Evolutionary conservation across 2,113 vertebrate species (phyloP), one percentile per base, ranked within the genome.

Genomic region (Talpa occidentalis): DNA sequence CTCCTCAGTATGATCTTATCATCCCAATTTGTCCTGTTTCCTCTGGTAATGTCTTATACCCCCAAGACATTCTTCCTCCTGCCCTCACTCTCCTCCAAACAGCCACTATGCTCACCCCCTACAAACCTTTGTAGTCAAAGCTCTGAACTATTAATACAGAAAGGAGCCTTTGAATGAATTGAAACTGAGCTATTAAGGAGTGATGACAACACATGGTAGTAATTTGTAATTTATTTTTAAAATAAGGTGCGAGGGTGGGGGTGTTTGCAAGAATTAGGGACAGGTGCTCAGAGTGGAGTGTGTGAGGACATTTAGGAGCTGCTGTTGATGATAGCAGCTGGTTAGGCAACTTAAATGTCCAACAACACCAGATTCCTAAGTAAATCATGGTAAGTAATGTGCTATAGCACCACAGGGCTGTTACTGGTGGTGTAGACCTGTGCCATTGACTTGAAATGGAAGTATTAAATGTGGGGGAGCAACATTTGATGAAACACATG

Each of bases 171-270:
- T 74, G 21, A 80, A 56, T 60, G 40, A 62, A 80, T 42, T 77
- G 35, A 81, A 12, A 49, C 12, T n/a, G 49, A 11, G 22, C 30
- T 66, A 56, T 47, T 78, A 69, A 88, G 54, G 79, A 92, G 22
- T 79, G 28, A 80, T 54, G 74, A 37, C 22, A 90, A 76, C 2
- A 62, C 35, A 35, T 17, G 26, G 42, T 60, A 21, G 66, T 86
- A 91, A 73, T 66, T 47, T 74, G 16, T 85, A 26, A 40, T 35
- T 88, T 73, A 19, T 76, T 79, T 91, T 94, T 74, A 59, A 59
- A 49, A 15, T 66, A 54, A 0, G 52, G 19, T 67, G 14, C 22
- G 64, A 30, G 44, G 42, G 72, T 19, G 54, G 54, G n/a, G 30
- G 40, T 67, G 24, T 81, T 59, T 32, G 44, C 72, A 85, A 88